Percentiles rank a stretch among this genome's conserved stretches.
phyloP scores from a whole-genome alignment of 2,113 vertebrate genomes.

The Alethe diademata region DNA sequence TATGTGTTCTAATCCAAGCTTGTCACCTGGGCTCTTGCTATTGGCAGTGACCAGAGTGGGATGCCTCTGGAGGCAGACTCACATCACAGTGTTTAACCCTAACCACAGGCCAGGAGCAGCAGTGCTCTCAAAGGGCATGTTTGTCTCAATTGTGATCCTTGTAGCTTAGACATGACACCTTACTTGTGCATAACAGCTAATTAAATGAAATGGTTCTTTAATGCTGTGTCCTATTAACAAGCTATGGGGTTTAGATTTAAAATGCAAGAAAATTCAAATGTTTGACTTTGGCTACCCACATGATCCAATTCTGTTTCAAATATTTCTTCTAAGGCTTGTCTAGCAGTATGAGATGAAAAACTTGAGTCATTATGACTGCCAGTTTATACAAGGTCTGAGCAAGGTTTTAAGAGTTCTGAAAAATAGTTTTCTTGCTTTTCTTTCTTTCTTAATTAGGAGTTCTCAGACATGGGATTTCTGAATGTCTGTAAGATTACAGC shows the following conservation, averaged over 20 bases:
- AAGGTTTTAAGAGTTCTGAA: neutral
- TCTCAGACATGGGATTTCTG: neutral
- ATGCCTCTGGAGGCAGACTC: neutral
- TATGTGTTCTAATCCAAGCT: neutral
- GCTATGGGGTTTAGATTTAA: neutral
- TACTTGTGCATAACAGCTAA: neutral
- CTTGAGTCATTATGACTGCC: neutral
- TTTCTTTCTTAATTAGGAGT: neutral
- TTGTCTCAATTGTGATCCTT: fast-evolving
- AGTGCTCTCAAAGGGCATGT: fast-evolving
- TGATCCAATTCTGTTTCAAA: neutral
- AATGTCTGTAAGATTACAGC: neutral
- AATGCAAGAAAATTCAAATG: neutral
- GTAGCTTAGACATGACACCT: neutral
- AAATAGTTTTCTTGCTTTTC: neutral
- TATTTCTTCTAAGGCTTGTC: neutral
- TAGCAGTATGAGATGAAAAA: neutral
- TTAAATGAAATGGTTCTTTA: neutral
- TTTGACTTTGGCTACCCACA: neutral
- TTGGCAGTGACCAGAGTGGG: neutral
- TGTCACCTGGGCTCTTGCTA: neutral
- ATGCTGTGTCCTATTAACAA: neutral
- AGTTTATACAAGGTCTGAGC: neutral
- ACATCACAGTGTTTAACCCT: neutral
- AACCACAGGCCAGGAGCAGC: fast-evolving